Percentiles rank a stretch among this genome's conserved stretches.
Evolutionary conservation across 2,797 vertebrate species (phyloP).

Genomic region (Pantherophis vulpinus): DNA sequence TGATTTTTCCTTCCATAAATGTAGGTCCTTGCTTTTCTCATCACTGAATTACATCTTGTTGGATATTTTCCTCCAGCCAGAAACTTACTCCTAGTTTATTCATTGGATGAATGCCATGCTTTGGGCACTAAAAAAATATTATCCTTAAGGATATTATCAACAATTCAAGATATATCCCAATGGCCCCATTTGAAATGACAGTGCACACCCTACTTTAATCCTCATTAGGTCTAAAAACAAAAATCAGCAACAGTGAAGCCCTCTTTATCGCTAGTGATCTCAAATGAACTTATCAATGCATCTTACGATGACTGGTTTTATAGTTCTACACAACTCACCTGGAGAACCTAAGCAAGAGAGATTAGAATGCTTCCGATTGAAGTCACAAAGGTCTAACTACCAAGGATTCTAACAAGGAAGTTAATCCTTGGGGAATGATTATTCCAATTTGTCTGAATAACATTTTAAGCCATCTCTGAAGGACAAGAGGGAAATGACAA

Average conservation of each 20-base stretch:
- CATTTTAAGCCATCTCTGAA: not conserved
- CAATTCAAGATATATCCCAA: not conserved
- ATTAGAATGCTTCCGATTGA: not conserved
- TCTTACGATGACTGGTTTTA: not conserved
- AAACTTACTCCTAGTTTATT: not conserved
- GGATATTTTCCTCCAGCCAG: not conserved
- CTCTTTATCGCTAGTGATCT: not conserved
- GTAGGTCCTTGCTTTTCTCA: not conserved
- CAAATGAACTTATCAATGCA: not conserved
- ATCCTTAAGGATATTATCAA: not conserved
- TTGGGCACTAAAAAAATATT: not conserved
- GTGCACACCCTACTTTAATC: not conserved
- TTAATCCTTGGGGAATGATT: not conserved
- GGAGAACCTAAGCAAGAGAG: not conserved
- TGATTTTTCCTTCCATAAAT: not conserved
- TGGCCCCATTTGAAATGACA: not conserved
- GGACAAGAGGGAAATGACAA: not conserved
- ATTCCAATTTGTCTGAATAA: not conserved
- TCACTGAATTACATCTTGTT: not conserved
- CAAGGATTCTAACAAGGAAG: not conserved
- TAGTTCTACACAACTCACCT: not conserved
- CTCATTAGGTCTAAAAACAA: not conserved
- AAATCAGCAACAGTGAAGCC: not conserved
- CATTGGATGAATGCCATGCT: not conserved
- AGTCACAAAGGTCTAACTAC: not conserved